Conservation (phyloP, 2,888 invertebrate species). For the Laspeyria flexula region DNA sequence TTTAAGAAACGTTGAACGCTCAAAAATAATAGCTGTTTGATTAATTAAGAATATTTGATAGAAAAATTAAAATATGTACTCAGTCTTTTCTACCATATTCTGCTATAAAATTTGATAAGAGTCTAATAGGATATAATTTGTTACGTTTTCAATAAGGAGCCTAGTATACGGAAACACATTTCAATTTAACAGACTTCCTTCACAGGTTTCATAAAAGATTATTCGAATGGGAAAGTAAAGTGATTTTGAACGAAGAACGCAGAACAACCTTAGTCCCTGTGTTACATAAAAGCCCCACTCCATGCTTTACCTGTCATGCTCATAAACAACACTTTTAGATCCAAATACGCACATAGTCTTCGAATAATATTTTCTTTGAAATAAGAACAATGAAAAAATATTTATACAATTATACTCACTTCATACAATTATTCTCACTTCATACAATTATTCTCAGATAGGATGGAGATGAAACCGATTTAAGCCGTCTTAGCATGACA, state of each 20-base stretch:
- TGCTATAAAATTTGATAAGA: constrained; percentile 31
- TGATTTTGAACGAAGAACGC: neutral
- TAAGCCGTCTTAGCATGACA: too few relatives aligned
- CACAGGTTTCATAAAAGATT: neutral
- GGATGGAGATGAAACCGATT: too few relatives aligned
- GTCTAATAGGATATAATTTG: constrained; percentile 43
- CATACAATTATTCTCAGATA: too few relatives aligned
- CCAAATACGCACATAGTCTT: too few relatives aligned
- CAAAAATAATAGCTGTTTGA: neutral
- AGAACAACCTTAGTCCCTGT: too few relatives aligned
- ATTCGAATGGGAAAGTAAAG: neutral
- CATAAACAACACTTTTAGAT: too few relatives aligned
- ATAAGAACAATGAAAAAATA: too few relatives aligned
- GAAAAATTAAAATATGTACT: constrained; percentile 19
- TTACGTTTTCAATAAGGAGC: constrained; percentile 24
- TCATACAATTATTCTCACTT: too few relatives aligned
- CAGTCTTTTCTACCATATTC: constrained; percentile 3
- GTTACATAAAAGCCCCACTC: too few relatives aligned
- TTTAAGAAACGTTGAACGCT: neutral
- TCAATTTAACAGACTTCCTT: constrained; percentile 1
- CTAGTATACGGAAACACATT: constrained; percentile 7
- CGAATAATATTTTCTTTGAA: too few relatives aligned
- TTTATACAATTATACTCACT: too few relatives aligned
- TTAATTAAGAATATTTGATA: constrained; percentile 21
- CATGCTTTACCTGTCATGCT: too few relatives aligned